Conservation (phyloP, 1,140 invertebrate genomes). For the Drosophila pruinosa region DNA sequence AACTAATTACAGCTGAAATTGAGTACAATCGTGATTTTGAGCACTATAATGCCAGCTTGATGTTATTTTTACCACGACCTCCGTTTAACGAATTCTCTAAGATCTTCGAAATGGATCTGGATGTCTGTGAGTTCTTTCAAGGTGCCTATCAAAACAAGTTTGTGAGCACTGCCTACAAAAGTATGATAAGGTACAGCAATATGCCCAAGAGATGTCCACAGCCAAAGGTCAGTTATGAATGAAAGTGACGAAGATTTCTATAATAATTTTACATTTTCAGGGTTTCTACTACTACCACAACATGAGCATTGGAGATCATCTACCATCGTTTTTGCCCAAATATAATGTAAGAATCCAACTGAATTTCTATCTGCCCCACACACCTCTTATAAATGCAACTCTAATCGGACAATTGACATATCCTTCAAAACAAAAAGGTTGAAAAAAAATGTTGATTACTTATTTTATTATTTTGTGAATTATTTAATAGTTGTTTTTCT, state of each 20-base stretch:
- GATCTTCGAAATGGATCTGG: not conserved
- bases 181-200: not conserved
- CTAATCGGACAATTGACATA: not conserved
- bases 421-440: not conserved
- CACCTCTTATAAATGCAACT: not conserved
- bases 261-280: not conserved
- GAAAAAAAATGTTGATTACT: too few relatives aligned
- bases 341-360: conserved; percentile 14
- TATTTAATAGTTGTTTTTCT: too few relatives aligned
- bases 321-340: conserved; percentile 28
- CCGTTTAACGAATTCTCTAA: not conserved
- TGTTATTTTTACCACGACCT: not conserved
- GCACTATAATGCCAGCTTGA: not conserved
- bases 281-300: conserved; percentile 31
- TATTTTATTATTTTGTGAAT: too few relatives aligned
- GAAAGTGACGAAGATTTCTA: not conserved
- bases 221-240: conserved; percentile 10
- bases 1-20: not conserved
- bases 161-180: not conserved
- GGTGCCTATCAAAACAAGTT: not conserved
- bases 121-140: not conserved
- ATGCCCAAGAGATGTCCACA: conserved; percentile 21
- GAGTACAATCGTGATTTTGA: not conserved
- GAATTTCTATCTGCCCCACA: conserved; percentile 4
- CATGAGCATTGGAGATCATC: conserved; percentile 21